These are phyloP conservation scores for Danio rerio DNA, from an alignment of 2,113 vertebrate genomes.

Conservation along the genomic window GRCz12tu NC_133192.1:49398001-49398500, in stretches of 20 bases:
- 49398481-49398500: constrained; percentile 19
- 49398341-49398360: constrained; percentile 8
- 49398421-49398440: background rate
- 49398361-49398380: background rate
- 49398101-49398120: background rate
- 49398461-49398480: constrained; percentile 11
- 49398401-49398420: background rate
- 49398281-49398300: background rate
- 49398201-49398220: too few species aligned
- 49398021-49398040: too few species aligned
- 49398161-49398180: too few species aligned
- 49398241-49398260: too few species aligned
- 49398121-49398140: background rate
- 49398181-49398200: too few species aligned
- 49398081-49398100: background rate
- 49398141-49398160: background rate
- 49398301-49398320: constrained; percentile 21
- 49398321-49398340: constrained; percentile 13
- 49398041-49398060: too few species aligned
- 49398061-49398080: too few species aligned
- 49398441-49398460: background rate
- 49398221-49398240: too few species aligned
- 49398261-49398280: too few species aligned
- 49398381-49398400: background rate
- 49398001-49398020: too few species aligned